Evolutionary conservation across 2,888 invertebrate genomes (phyloP).

Genomic region (Beris morrisii): DNA sequence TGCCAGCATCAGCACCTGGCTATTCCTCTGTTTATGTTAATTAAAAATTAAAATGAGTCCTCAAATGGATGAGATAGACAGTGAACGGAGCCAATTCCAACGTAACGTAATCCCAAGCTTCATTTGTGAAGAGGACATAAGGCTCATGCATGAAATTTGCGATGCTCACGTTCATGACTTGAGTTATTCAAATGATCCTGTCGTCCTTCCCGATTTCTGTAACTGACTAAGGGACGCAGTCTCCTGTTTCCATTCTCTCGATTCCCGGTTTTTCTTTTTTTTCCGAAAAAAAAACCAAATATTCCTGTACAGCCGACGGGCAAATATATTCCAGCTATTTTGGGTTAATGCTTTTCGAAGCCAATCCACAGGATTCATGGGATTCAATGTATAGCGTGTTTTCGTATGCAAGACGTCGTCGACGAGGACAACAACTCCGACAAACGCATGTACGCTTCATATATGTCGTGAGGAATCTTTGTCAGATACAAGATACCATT

Average conservation of each 20-base stretch:
- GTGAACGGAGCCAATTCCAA: constrained; percentile 11
- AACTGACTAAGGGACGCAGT: constrained; percentile 6
- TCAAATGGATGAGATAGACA: background rate
- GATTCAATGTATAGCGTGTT: constrained; percentile 24
- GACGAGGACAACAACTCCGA: constrained; percentile 4
- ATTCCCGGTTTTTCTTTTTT: background rate
- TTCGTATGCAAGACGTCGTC: constrained; percentile 28
- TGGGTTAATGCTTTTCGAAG: constrained; percentile 28
- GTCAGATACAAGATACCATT: background rate
- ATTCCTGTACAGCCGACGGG: constrained; percentile 25
- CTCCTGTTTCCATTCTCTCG: constrained; percentile 2
- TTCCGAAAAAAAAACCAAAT: constrained; percentile 18
- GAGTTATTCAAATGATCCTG: constrained; percentile 30
- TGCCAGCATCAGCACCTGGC: constrained; percentile 9
- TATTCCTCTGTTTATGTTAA: constrained; percentile 30
- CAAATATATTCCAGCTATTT: constrained; percentile 20
- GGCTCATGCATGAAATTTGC: constrained; percentile 22
- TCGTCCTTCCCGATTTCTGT: constrained; percentile 10
- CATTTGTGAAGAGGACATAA: constrained; percentile 22
- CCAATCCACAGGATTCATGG: constrained; percentile 27
- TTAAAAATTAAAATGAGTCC: constrained; percentile 30
- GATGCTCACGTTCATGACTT: constrained; percentile 28
- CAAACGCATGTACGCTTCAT: too few relatives aligned
- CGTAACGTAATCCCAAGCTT: constrained; percentile 23
- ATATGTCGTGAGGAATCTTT: too few relatives aligned